Evolutionary conservation across 2,113 vertebrate species (phyloP), one percentile per base, ranked within the genome.

Genomic region (Ciconia maguari): DNA sequence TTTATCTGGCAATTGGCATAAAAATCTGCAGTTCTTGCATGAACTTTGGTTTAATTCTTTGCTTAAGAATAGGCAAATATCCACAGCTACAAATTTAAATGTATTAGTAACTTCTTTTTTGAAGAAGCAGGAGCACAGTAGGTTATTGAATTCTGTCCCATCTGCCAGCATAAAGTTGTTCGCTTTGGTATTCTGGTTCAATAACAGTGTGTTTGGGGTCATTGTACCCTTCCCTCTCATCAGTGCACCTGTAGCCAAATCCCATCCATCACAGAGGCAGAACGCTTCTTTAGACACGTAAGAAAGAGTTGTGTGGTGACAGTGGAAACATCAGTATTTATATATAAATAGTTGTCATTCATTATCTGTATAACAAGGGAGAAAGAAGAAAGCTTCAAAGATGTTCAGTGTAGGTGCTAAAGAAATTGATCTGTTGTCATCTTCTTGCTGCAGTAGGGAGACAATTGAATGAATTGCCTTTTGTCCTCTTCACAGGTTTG

Each of bases 401-500:
- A 4, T 18, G 17, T 36, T 68, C 20, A 8, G 1, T 18, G 42
- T 52, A 70, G 36, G 25, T 54, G 60, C 60, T 86, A 0, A 75
- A 78, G 49, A 34, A 62, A 22, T 4, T 0, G n/a, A 42, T 42
- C 24, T 22, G 13, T 16, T 36, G 30, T n/a, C 41, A 36, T 64
- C 57, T 7, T 51, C 32, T 30, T 64, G 26, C 44, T 76, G 71
- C 74, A 48, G 8, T 2, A 41, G 18, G 61, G 41, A 79, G 25
- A 71, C 15, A 13, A 26, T 2, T 38, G 52, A 69, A 72, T n/a
- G 72, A 32, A n/a, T 2, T 77, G 75, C 86, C n/a, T 32, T 90
- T 29, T 93, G 58, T 85, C 60, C 64, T 54, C 51, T 72, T 86
- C 57, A 5, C 97, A 99, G 99, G 99, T 99, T 93, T 99, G 99